Percentiles rank a stretch among this genome's conserved stretches.
Evolutionary conservation across 1,140 invertebrate genomes (phyloP).

Genomic region (Scaptodrosophila lebanonensis): DNA sequence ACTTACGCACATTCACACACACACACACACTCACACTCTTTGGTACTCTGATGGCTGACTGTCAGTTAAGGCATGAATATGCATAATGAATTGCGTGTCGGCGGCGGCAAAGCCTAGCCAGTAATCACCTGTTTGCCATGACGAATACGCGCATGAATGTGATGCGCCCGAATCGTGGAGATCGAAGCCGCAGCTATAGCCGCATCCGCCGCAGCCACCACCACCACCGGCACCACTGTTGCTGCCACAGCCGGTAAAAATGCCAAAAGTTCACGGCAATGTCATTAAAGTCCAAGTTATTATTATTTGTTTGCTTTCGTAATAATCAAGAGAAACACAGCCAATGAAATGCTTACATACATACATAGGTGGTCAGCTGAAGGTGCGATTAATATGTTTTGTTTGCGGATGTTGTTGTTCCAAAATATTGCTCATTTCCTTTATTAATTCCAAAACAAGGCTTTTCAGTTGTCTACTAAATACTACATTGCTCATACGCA

Average conservation of each 20-base stretch:
- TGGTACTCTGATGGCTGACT: constrained; percentile 11
- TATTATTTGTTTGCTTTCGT: constrained; percentile 35
- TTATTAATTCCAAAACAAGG: too few species aligned
- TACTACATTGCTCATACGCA: too few species aligned
- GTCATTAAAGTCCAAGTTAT: constrained; percentile 65
- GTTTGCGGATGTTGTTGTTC: too few species aligned
- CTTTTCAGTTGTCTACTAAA: too few species aligned
- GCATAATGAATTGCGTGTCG: constrained; percentile 33
- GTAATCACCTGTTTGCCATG: constrained; percentile 66
- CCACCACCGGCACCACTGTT: too few species aligned
- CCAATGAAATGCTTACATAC: constrained; percentile 27
- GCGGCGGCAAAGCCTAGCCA: constrained; percentile 36
- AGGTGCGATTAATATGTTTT: too few species aligned
- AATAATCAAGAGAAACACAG: constrained; percentile 17
- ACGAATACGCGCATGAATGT: constrained; percentile 56
- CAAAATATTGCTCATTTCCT: too few species aligned
- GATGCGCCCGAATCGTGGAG: constrained; percentile 14
- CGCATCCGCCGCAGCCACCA: too few species aligned
- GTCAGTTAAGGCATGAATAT: constrained; percentile 20
- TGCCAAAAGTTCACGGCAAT: constrained; percentile 67
- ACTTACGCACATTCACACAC: too few species aligned
- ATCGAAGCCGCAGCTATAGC: constrained; percentile 2
- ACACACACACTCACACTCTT: constrained; percentile 15
- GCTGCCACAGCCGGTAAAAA: constrained; percentile 21
- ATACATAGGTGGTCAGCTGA: neutral